Conservation (phyloP, 1,140 invertebrate species). For the Pygmarrhopalites habei region DNA sequence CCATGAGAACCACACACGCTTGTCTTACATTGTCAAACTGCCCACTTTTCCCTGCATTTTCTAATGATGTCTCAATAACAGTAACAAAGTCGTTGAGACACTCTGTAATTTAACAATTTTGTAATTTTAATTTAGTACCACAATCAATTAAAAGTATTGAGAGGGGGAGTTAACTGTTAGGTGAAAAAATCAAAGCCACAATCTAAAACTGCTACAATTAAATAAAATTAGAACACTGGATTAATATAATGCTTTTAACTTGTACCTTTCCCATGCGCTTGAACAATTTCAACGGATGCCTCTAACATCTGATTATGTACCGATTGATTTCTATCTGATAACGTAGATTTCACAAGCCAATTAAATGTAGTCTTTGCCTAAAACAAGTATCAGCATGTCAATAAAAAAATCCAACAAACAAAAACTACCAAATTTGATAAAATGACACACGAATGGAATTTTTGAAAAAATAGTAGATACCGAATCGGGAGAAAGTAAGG, state of each 20-base stretch:
- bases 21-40: conserved; percentile 87
- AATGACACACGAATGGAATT: too few species aligned
- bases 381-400: too few species aligned
- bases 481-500: conserved; percentile 51
- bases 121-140: too few species aligned
- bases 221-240: too few species aligned
- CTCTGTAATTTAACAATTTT: conserved; percentile 40
- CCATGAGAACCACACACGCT: conserved; percentile 94
- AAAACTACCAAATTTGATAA: too few species aligned
- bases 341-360: conserved; percentile 76
- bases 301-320: conserved; percentile 86
- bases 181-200: too few species aligned
- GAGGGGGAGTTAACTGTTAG: too few species aligned
- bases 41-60: conserved; percentile 81
- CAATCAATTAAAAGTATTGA: too few species aligned
- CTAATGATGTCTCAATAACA: conserved; percentile 82
- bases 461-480: conserved; percentile 45
- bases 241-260: too few species aligned
- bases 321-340: conserved; percentile 73
- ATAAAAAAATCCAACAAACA: neutral
- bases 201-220: too few species aligned
- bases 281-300: conserved; percentile 83
- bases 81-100: conserved; percentile 65
- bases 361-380: conserved; percentile 28
- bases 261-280: conserved; percentile 77